A percentile compares a stretch with the other conserved stretches of the same genome.
phyloP scores from a whole-genome alignment of 2,113 vertebrate species.

The Plotosus lineatus region DNA sequence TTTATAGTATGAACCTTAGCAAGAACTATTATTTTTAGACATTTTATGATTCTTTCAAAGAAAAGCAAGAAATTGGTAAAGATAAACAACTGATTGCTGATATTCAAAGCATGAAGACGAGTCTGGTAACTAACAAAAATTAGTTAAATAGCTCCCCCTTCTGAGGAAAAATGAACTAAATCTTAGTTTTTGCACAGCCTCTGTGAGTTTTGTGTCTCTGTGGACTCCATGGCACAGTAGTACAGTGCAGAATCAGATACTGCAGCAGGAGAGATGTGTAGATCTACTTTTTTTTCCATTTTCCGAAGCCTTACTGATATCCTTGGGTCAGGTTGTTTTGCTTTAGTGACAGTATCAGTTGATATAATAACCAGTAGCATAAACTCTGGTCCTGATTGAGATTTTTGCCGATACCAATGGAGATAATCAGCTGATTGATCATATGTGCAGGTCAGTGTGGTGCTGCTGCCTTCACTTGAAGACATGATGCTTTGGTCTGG shows the following conservation, averaged over 20 bases:
- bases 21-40: too few relatives aligned
- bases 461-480: neutral
- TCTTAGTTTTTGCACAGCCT: constrained; percentile 25
- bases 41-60: too few relatives aligned
- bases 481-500: neutral
- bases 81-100: too few relatives aligned
- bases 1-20: too few relatives aligned
- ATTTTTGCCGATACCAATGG: constrained; percentile 27
- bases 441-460: constrained; percentile 30
- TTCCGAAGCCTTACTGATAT: constrained; percentile 8
- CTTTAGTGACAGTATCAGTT: neutral
- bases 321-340: neutral
- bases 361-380: neutral
- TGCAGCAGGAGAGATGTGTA: constrained; percentile 44
- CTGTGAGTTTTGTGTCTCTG: constrained; percentile 39
- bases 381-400: constrained; percentile 19
- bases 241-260: constrained; percentile 45
- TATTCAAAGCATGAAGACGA: too few relatives aligned
- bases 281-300: neutral
- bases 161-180: too few relatives aligned
- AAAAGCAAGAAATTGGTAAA: too few relatives aligned
- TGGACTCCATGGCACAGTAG: constrained; percentile 47
- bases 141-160: neutral
- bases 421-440: constrained; percentile 11
- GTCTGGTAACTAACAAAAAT: too few relatives aligned